phyloP scores from a whole-genome alignment of 2,113 vertebrate genomes.

The Cariama cristata region DNA sequence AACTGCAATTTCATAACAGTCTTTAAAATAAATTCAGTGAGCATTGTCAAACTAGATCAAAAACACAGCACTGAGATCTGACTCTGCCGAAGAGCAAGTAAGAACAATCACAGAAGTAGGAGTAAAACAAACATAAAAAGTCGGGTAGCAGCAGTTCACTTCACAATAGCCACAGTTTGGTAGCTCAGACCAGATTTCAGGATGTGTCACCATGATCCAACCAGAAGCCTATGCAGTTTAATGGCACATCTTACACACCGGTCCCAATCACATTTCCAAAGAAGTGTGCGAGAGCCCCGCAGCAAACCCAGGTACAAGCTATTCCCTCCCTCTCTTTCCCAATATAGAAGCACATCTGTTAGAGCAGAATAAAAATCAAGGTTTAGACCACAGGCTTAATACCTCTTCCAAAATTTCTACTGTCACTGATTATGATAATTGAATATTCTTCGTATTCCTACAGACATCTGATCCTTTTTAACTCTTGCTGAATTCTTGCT shows the following conservation, averaged over 20 bases:
- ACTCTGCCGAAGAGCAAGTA: not conserved
- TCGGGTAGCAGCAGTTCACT: not conserved
- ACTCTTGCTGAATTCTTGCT: slow-evolving; percentile 51
- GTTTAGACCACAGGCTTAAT: slow-evolving; percentile 11
- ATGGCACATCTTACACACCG: not conserved
- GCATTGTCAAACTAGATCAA: not conserved
- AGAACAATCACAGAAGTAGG: not conserved
- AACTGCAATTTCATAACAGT: not conserved
- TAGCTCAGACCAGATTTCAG: not conserved
- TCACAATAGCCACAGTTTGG: not conserved
- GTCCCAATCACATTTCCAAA: not conserved
- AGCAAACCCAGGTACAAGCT: not conserved
- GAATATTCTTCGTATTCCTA: slow-evolving; percentile 34
- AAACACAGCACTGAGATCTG: not conserved
- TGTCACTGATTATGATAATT: slow-evolving; percentile 4
- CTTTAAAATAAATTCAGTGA: slow-evolving; percentile 6
- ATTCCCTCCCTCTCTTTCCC: not conserved
- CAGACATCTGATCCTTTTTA: slow-evolving; percentile 58
- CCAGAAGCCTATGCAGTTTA: not conserved
- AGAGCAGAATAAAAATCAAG: not conserved
- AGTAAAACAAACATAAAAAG: not conserved
- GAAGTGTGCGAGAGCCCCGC: not conserved
- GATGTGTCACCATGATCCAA: not conserved
- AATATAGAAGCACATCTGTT: not conserved
- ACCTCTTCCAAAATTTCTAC: slow-evolving; percentile 27